Evolutionary conservation across 2,113 vertebrate species (phyloP).

Genomic region (Rhabdomys dilectus): DNA sequence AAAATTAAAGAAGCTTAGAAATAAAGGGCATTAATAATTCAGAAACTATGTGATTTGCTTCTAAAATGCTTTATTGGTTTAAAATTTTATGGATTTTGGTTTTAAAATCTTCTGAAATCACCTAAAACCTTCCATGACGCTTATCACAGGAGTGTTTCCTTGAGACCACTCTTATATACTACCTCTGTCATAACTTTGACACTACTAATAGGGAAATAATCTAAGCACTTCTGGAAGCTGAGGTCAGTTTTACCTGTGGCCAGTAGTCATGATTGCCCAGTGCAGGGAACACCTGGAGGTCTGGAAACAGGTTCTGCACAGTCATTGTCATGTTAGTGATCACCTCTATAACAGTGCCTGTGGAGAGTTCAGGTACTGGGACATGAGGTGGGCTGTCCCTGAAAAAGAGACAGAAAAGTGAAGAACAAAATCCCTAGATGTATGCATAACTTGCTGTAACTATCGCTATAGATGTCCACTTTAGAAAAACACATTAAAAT

Average conservation of each 20-base stretch:
- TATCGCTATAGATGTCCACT: neutral
- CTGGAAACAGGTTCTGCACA: slow-evolving; percentile 91
- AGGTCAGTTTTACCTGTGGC: slow-evolving; percentile 93
- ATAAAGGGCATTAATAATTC: neutral
- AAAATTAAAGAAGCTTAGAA: slow-evolving; percentile 36
- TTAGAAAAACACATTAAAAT: neutral
- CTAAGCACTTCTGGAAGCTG: neutral
- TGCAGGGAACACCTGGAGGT: slow-evolving; percentile 93
- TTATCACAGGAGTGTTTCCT: neutral
- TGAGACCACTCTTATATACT: accelerated
- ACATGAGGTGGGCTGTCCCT: slow-evolving; percentile 98
- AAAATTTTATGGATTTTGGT: neutral
- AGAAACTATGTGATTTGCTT: neutral
- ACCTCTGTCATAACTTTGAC: neutral
- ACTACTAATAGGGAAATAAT: neutral
- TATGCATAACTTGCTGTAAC: neutral
- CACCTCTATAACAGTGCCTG: slow-evolving; percentile 92
- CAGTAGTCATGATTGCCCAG: slow-evolving; percentile 99
- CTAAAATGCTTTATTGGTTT: neutral
- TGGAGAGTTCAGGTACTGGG: slow-evolving; percentile 91
- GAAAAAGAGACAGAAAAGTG: slow-evolving; percentile 61
- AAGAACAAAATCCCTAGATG: slow-evolving; percentile 7
- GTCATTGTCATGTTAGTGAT: slow-evolving; percentile 94
- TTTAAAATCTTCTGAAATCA: neutral
- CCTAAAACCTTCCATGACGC: neutral